Percentiles rank a stretch among this genome's conserved stretches.
phyloP scores from a whole-genome alignment of 2,113 vertebrate species.

The Rhadina sibilatrix region DNA sequence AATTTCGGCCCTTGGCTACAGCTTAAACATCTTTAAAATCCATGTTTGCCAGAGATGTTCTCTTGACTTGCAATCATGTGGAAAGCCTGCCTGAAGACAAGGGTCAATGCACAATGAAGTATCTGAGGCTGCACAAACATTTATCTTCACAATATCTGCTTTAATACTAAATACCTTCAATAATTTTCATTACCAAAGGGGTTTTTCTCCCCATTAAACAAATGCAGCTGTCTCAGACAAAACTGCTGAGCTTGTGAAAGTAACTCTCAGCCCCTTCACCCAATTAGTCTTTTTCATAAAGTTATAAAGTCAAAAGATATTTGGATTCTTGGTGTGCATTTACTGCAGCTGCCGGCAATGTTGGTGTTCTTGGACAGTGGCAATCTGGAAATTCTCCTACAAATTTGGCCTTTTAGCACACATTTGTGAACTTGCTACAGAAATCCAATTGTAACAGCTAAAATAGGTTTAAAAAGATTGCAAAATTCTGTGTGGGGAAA shows the following conservation, averaged over 20 bases:
- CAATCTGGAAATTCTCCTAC: background rate
- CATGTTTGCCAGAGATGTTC: background rate
- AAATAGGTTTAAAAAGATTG: background rate
- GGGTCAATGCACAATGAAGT: background rate
- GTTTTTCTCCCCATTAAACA: slow-evolving; percentile 32
- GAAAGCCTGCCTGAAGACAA: background rate
- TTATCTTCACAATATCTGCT: background rate
- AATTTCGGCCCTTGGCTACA: background rate
- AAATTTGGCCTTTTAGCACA: background rate
- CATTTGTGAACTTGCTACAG: background rate
- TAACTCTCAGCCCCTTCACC: background rate
- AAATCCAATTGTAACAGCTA: background rate
- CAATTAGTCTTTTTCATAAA: background rate
- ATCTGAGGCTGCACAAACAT: background rate
- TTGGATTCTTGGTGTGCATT: background rate
- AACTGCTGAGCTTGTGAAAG: background rate
- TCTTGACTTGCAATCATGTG: background rate
- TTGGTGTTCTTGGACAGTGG: background rate
- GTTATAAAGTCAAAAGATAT: background rate
- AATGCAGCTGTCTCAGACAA: background rate
- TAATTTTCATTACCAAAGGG: slow-evolving; percentile 26
- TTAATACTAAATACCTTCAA: slow-evolving; percentile 15
- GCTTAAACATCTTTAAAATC: slow-evolving; percentile 12
- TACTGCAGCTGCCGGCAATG: background rate
- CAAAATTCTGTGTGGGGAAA: background rate